A percentile compares a stretch with the other conserved stretches of the same genome.
These are phyloP conservation scores for Adelosebastes latens DNA, from an alignment of 2,797 vertebrate genomes.

Conservation along the genomic window DNA sequence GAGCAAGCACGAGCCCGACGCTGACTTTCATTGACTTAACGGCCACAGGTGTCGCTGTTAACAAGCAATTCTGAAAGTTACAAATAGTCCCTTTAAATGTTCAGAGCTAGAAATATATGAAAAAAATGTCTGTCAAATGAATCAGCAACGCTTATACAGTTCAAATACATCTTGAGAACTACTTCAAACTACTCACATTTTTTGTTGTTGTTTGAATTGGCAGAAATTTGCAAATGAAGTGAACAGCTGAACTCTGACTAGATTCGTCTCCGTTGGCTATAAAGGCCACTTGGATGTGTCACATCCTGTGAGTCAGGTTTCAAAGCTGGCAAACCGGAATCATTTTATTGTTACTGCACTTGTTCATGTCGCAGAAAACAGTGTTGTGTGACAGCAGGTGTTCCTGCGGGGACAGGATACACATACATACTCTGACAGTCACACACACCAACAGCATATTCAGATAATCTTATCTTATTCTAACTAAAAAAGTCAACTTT, in stretches of 20 bases:
- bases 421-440: not conserved
- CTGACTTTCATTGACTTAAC: too few species aligned
- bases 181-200: not conserved
- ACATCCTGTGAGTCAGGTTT: slow-evolving; percentile 8
- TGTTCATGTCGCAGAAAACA: not conserved
- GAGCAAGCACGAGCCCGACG: too few species aligned
- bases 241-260: not conserved
- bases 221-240: not conserved
- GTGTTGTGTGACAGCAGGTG: not conserved
- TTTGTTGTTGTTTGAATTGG: not conserved
- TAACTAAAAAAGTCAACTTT: not conserved
- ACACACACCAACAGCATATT: not conserved
- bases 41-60: too few species aligned
- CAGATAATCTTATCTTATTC: not conserved
- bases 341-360: slow-evolving; percentile 2
- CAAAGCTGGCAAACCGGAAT: not conserved
- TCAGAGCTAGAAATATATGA: too few species aligned
- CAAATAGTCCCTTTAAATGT: too few species aligned
- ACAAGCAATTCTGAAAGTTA: too few species aligned
- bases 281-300: not conserved
- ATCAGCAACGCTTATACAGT: not conserved
- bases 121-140: not conserved
- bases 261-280: not conserved
- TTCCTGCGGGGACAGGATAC: not conserved
- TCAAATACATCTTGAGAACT: not conserved